Base-by-base conservation (phyloP, 2,888 invertebrate genomes). In the Apodemia zela region DNA sequence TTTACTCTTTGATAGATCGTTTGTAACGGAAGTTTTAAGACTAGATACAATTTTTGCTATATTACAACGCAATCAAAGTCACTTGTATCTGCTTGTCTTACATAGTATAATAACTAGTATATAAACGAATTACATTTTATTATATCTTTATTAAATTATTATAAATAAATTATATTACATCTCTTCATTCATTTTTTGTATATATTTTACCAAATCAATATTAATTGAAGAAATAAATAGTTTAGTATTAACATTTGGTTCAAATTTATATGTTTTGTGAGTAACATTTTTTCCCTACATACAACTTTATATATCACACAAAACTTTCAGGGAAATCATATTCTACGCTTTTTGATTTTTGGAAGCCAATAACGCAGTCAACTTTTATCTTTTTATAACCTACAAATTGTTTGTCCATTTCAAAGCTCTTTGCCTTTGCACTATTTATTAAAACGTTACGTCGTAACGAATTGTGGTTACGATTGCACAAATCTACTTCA, bases 381-480 rank as follows among this genome's bases (percentile, higher is more conserved):
- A 87, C 87, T 74, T 82, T 85, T 61, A 87, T 78, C 73, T 87
- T 86, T 68, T 87, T 84, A 73, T 85, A 86, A 33, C 81, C 73
- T 42, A 85, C 81, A 61, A 73, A 76, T 70, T 82, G 85, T 73
- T 84, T 84, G 69, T 87, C 87, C 60, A 73, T 67, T 61, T 92
- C 92, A 61, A 87, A 70, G 73, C 86, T 90, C 73, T 84, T 87
- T 1, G 88, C 82, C 72, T 87, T 89, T 8, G 88, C 83, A 68
- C 85, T 89, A 71, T 89, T 92, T 72, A 93, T 85, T 63, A 93
- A 84, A 54, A 92, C 90, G 67, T 89, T 93, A 17, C 92, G 91
- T 61, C 93, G 82, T 42, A 93, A 77, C 13, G 93, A 93, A 66
- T 88, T 78, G 59, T 42, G 42, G 15, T 73, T 77, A 54, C 82